Conservation (phyloP, 2,797 vertebrate species). For the Acanthurus leucopareius region DNA sequence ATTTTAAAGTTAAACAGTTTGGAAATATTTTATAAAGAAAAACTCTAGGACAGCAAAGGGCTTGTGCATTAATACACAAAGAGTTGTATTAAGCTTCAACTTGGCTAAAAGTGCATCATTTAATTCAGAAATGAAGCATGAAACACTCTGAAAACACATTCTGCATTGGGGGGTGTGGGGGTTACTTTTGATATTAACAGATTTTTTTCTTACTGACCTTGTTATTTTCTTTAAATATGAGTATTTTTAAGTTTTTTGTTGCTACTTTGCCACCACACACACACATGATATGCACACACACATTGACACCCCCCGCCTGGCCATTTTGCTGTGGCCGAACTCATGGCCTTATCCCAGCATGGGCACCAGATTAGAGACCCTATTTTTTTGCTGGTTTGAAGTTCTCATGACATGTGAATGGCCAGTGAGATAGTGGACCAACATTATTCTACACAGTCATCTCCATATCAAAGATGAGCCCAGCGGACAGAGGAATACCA, state of each 20-base stretch:
- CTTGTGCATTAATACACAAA: too few species aligned
- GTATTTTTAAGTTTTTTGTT: neutral
- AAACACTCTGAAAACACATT: too few species aligned
- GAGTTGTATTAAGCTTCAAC: too few species aligned
- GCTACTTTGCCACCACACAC: slow-evolving; percentile 7
- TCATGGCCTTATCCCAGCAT: slow-evolving; percentile 71
- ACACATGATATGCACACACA: slow-evolving; percentile 25
- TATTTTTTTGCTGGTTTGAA: slow-evolving; percentile 51
- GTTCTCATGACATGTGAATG: slow-evolving; percentile 70
- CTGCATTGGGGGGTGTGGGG: too few species aligned
- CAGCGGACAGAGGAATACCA: slow-evolving; percentile 56
- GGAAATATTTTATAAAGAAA: too few species aligned
- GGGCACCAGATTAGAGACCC: slow-evolving; percentile 74
- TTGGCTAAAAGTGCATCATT: too few species aligned
- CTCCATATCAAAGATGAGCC: slow-evolving; percentile 75
- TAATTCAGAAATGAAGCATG: too few species aligned
- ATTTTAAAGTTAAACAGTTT: too few species aligned
- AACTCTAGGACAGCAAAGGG: too few species aligned
- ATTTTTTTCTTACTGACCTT: too few species aligned
- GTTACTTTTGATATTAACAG: too few species aligned
- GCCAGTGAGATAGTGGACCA: slow-evolving; percentile 56
- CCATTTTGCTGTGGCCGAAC: slow-evolving; percentile 38
- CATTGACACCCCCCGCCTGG: slow-evolving; percentile 12
- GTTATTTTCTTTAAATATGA: neutral
- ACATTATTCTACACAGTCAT: slow-evolving; percentile 69